Conservation (phyloP, 2,797 vertebrate species). For the Gymnopithys bicolor region DNA sequence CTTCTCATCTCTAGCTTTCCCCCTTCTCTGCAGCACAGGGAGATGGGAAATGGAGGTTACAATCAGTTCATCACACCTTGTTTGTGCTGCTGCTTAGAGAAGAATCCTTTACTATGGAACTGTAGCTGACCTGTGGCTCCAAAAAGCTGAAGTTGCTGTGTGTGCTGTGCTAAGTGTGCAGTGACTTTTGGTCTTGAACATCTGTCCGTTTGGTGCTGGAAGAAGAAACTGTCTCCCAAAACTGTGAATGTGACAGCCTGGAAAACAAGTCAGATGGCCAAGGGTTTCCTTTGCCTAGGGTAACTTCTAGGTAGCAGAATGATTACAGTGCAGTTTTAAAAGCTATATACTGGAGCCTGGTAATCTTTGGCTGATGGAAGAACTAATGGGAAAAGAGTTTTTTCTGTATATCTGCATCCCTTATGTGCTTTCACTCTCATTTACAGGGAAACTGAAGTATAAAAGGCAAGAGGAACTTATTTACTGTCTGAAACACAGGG, state of each 20-base stretch:
- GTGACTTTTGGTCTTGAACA: background rate
- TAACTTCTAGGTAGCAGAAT: background rate
- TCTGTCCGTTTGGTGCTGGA: background rate
- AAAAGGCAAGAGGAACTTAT: background rate
- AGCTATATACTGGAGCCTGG: background rate
- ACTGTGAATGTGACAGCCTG: background rate
- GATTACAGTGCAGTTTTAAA: background rate
- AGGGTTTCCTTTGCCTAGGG: background rate
- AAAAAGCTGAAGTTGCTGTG: background rate
- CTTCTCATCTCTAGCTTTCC: background rate
- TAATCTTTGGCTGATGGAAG: background rate
- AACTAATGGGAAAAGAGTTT: background rate
- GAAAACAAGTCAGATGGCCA: background rate
- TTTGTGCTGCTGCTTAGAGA: background rate
- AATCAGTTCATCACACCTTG: accelerated
- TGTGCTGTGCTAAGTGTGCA: background rate
- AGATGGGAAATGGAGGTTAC: background rate
- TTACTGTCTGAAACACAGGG: background rate
- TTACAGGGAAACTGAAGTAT: background rate
- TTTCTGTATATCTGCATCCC: background rate
- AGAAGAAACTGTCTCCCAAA: background rate
- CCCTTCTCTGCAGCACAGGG: background rate
- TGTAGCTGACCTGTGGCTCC: background rate
- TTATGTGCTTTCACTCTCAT: background rate
- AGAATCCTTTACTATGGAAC: background rate